Evolutionary conservation across 2,113 vertebrate genomes (phyloP), one percentile per base, ranked within the genome.

Genomic region (Bambusicola thoracicus): DNA sequence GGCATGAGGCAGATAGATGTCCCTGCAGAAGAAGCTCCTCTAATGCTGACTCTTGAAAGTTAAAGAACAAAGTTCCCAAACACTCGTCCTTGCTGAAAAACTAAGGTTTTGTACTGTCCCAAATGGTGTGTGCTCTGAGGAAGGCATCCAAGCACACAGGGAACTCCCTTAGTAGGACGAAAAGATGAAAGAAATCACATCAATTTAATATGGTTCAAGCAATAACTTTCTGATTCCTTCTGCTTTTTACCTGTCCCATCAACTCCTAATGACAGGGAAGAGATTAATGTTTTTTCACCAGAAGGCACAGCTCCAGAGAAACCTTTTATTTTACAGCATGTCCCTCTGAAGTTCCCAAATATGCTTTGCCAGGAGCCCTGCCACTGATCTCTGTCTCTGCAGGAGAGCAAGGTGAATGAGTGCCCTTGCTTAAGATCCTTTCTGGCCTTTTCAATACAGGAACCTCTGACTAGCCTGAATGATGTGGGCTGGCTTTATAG

Each of bases 401-500:
- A 90, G 92, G 94, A 93, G 77, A 34, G 77, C 80, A 66, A 92
- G 85, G 93, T 75, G 93, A 95, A 76, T 38, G 69, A 90, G 76
- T 79, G 93, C 92, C 94, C 90, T 91, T 72, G 61, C 85, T 92
- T 79, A 53, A 94, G 76, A 95, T 92, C 65, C 44, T 79, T 95
- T 48, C 92, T 94, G 86, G 86, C 55, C 86, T 85, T 90, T 96
- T 92, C 85, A 86, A 12, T 76, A 22, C 82, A 93, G 93, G 73
- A 95, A 90, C 90, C 43, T 88, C 93, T 84, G 87, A 86, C 85
- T 78, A 1, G 21, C 76, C 66, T 6, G 11, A 95, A 84, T 72
- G 58, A 92, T 93, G 87, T 92, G 87, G 91, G 85, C 75, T 87
- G 79, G 79, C 72, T 94, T 80, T 84, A 27, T 55, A 81, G 82